phyloP scores from a whole-genome alignment of 37 sponge, comb jelly and placozoan genomes.

The Amphimedon queenslandica region DNA sequence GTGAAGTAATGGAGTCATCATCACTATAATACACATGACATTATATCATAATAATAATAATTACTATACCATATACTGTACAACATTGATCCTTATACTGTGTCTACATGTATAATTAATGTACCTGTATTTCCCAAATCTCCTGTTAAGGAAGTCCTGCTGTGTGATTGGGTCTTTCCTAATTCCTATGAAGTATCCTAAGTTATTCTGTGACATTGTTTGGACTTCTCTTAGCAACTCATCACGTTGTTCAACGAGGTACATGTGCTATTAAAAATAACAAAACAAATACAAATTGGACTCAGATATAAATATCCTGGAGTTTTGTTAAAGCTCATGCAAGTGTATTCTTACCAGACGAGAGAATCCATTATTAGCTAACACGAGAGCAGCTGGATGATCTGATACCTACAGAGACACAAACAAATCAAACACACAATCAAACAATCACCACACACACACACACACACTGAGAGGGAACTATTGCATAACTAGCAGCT shows the following conservation, averaged over 20 bases:
- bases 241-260: slow-evolving; percentile 69
- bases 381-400: slow-evolving; percentile 80
- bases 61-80: slow-evolving; percentile 22
- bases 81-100: slow-evolving; percentile 4
- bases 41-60: neutral
- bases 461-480: too few relatives aligned
- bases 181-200: slow-evolving; percentile 72
- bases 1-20: slow-evolving; percentile 92
- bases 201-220: slow-evolving; percentile 22
- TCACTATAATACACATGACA: slow-evolving; percentile 46
- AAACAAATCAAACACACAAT: too few relatives aligned
- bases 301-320: slow-evolving; percentile 9
- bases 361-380: slow-evolving; percentile 73
- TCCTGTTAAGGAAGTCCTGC: slow-evolving; percentile 45
- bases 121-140: slow-evolving; percentile 82
- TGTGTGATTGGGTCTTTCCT: slow-evolving; percentile 43
- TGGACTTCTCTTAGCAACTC: slow-evolving; percentile 57
- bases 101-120: neutral
- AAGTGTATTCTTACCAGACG: slow-evolving; percentile 60
- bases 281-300: neutral
- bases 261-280: slow-evolving; percentile 71
- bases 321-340: neutral
- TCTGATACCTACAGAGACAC: slow-evolving; percentile 84
- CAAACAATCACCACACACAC: neutral
- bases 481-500: too few relatives aligned